Evolutionary conservation across 2,888 invertebrate genomes (phyloP), one percentile per base, ranked within the genome.

Genomic region (Apamea sordens): DNA sequence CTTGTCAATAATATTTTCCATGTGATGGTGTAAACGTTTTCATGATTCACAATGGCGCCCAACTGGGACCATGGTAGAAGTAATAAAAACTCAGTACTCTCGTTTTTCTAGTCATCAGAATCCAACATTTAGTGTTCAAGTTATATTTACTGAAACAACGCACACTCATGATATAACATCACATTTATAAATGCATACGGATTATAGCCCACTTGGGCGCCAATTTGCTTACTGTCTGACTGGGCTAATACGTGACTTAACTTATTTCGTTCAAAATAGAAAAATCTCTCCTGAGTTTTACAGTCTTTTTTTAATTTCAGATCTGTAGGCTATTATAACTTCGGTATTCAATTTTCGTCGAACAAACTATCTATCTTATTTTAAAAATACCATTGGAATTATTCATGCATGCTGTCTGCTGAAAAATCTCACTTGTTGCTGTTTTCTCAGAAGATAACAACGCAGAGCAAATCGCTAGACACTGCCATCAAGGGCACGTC

Each of bases 191-290:
- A 77, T 53, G 2, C 5, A n/a, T 32, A 61, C 5, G 41, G 18
- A 50, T 28, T n/a, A 4, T 0, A 21, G 15, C 67, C 59, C 67
- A 67, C 4, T 67, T 53, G 76, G 83, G 59, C 41, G 67, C 61
- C 76, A 80, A 24, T 68, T 44, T 36, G 1, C 15, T 36, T 61
- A 76, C 21, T 75, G 36, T 59, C 73, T 47, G 6, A 61, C 50
- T 44, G 74, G 11, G 65, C 8, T 47, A 6, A 36, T 24, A 13
- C 24, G 21, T 32, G 7, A 18, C 8, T 24, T 44, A 61, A 13
- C 11, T 18, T 32, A 50, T 61, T 79, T 15, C n/a, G 6, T 65
- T 32, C 7, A 36, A 76, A 41, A 0, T 41, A 41, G 5, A 1
- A 10, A 36, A 65, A 47, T 47, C 13, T 24, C 5, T 28, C 11